Evolutionary conservation across 2,113 vertebrate genomes (phyloP).

Genomic region (Cettia cetti): DNA sequence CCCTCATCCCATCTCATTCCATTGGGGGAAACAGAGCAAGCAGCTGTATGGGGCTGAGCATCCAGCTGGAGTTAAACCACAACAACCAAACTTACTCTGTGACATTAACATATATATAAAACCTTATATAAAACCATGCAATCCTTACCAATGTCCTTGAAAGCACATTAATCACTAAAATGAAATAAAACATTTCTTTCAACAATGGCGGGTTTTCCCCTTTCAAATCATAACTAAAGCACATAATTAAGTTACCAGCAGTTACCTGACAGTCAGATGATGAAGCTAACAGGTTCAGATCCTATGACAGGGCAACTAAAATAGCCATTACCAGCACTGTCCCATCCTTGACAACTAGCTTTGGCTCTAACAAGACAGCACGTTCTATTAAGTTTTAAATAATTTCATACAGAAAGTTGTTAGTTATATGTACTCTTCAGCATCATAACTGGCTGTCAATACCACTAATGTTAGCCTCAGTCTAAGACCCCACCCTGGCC

Average conservation of each 20-base stretch:
- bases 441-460: neutral
- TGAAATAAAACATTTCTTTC: neutral
- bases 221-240: neutral
- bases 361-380: neutral
- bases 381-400: neutral
- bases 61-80: neutral
- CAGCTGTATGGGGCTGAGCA: neutral
- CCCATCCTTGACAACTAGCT: neutral
- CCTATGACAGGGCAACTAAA: neutral
- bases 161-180: neutral
- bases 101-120: neutral
- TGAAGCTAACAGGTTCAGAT: neutral
- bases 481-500: neutral
- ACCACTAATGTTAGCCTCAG: neutral
- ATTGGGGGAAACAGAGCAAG: rapidly evolving
- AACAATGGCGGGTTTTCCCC: neutral
- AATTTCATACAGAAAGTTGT: neutral
- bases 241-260: neutral
- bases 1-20: neutral
- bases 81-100: neutral
- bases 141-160: neutral
- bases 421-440: neutral
- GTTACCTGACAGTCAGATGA: neutral
- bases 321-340: neutral
- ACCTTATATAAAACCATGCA: neutral